Conservation (phyloP, 2,797 vertebrate genomes). For the Anguilla obscura region DNA sequence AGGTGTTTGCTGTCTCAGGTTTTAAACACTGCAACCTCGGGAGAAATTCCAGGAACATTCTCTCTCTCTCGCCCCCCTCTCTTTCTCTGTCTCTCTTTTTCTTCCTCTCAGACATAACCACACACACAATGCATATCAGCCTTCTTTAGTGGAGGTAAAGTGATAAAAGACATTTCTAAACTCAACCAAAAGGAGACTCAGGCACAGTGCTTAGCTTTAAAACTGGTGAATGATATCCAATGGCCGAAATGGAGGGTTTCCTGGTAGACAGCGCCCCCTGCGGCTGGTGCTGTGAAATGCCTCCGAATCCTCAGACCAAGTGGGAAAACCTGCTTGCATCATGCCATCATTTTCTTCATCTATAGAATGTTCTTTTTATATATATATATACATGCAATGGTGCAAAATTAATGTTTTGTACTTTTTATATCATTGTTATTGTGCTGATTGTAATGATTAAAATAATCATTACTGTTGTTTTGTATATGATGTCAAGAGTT, state of each 20-base stretch:
- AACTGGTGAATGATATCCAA: slow-evolving; percentile 7
- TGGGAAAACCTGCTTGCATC: background rate
- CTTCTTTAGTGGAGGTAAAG: slow-evolving; percentile 1
- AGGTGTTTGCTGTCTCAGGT: slow-evolving; percentile 22
- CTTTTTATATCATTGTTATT: slow-evolving; percentile 30
- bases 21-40: slow-evolving; percentile 15
- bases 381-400: slow-evolving; percentile 7
- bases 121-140: slow-evolving; percentile 19
- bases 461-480: slow-evolving; percentile 35
- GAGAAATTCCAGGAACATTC: slow-evolving; percentile 7
- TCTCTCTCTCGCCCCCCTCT: background rate
- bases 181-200: slow-evolving; percentile 22
- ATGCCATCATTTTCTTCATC: background rate
- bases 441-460: slow-evolving; percentile 24
- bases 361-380: background rate
- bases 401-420: slow-evolving; percentile 31
- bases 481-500: slow-evolving; percentile 17
- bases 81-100: background rate
- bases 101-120: slow-evolving; percentile 20
- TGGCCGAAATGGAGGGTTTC: slow-evolving; percentile 21
- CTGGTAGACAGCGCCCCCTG: slow-evolving; percentile 32
- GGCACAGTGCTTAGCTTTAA: slow-evolving; percentile 12
- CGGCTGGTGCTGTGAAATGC: slow-evolving; percentile 28
- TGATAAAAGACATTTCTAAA: slow-evolving; percentile 5
- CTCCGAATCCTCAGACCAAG: slow-evolving; percentile 8